phyloP scores from a whole-genome alignment of 2,797 vertebrate genomes.

The Cirrhinus mrigala region DNA sequence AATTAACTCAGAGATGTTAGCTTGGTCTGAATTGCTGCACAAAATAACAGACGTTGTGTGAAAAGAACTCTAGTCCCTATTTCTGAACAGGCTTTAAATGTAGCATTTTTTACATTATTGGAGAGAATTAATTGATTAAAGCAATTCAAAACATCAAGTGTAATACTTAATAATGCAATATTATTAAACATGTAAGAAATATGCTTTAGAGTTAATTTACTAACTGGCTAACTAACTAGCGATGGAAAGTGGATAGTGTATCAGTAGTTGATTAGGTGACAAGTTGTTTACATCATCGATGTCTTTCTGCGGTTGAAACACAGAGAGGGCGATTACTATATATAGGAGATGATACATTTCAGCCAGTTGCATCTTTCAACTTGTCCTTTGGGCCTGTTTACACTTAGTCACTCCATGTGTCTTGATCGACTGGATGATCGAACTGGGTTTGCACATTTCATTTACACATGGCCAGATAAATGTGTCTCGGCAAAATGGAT shows the following conservation, averaged over 20 bases:
- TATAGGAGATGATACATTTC: not conserved
- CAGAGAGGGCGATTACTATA: not conserved
- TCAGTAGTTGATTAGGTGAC: not conserved
- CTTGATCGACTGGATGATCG: not conserved
- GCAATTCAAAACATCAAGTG: not conserved
- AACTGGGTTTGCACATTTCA: not conserved
- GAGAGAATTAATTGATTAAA: not conserved
- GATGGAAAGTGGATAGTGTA: not conserved
- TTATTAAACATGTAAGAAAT: not conserved
- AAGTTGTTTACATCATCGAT: not conserved
- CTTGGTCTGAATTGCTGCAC: not conserved
- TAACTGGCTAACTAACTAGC: not conserved
- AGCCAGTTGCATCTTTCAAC: not conserved
- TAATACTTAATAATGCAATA: not conserved
- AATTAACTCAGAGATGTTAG: not conserved
- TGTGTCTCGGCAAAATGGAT: not conserved
- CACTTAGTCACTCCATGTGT: not conserved
- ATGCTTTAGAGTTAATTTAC: not conserved
- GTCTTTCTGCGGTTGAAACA: not conserved
- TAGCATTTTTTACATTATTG: not conserved
- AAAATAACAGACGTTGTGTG: not conserved
- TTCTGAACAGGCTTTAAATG: not conserved
- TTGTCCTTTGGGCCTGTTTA: not conserved
- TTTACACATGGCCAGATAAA: not conserved
- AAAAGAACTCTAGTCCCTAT: not conserved